phyloP scores from a whole-genome alignment of 2,797 vertebrate species.

The Microctenopoma steveboyesi region DNA sequence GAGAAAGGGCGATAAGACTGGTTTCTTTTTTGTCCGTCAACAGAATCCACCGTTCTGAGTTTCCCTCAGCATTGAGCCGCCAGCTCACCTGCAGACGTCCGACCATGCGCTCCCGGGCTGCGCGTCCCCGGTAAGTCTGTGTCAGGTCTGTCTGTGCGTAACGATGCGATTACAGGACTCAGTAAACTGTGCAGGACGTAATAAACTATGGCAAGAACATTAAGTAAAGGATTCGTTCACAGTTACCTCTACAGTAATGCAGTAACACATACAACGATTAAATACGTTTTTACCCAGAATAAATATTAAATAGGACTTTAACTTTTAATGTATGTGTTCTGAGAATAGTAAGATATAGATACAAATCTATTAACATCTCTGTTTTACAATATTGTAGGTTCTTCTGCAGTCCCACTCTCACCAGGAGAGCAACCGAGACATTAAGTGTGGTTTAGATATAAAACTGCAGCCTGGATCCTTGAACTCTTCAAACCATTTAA shows the following conservation, averaged over 20 bases:
- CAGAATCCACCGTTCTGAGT: not conserved
- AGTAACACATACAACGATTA: not conserved
- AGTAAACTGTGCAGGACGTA: not conserved
- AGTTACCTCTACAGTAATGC: not conserved
- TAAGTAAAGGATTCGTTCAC: accelerated
- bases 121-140: slow-evolving; percentile 60
- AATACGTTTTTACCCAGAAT: no score
- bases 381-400: not conserved
- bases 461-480: not conserved
- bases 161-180: not conserved
- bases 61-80: slow-evolving; percentile 17
- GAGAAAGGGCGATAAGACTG: not conserved
- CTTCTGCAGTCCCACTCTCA: not conserved
- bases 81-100: slow-evolving; percentile 63
- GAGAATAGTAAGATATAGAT: not conserved
- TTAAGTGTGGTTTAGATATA: not conserved
- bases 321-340: not conserved
- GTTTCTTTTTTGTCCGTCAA: not conserved
- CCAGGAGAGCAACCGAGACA: not conserved
- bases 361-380: not conserved
- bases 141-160: not conserved
- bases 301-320: not conserved
- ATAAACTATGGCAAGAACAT: not conserved
- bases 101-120: slow-evolving; percentile 64
- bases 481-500: slow-evolving; percentile 15